Conservation (phyloP, 2,888 invertebrate genomes). For the Hydrotaea cyrtoneurina region DNA sequence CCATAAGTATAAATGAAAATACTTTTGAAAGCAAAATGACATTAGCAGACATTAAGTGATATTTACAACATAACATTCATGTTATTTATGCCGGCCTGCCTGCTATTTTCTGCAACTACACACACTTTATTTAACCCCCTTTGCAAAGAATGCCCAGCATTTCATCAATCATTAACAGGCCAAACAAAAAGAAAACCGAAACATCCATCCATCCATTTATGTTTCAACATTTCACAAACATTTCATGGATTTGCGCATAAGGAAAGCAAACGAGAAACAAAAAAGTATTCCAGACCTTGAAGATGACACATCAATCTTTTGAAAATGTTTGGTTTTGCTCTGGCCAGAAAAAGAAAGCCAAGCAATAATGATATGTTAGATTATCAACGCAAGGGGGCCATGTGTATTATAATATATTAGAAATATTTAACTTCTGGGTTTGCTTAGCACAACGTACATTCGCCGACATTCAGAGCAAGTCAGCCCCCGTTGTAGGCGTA, state of each 20-base stretch:
- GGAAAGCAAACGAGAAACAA: background rate
- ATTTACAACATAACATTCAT: slow-evolving; percentile 48
- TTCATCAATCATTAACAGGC: slow-evolving; percentile 29
- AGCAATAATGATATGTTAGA: slow-evolving; percentile 14
- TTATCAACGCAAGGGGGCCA: background rate
- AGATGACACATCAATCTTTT: slow-evolving; percentile 52
- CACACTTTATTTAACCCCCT: no score
- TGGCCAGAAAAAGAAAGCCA: background rate
- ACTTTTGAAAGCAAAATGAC: slow-evolving; percentile 40
- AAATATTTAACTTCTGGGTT: slow-evolving; percentile 23
- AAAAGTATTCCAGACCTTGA: slow-evolving; percentile 43
- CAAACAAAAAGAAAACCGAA: background rate
- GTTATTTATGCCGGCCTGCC: slow-evolving; percentile 24
- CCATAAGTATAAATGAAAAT: background rate
- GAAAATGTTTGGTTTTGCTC: background rate
- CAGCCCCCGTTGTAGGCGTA: no score
- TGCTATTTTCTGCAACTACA: slow-evolving; percentile 18
- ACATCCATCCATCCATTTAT: background rate
- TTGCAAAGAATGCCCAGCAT: slow-evolving; percentile 2
- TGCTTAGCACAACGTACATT: no score
- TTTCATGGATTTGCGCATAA: slow-evolving; percentile 5
- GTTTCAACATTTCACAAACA: slow-evolving; percentile 54
- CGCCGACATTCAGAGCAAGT: no score
- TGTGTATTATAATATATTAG: slow-evolving; percentile 17
- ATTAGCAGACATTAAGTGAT: slow-evolving; percentile 65